These are phyloP conservation scores for Lottia scabra DNA, from an alignment of 2,888 invertebrate genomes.

Conservation along the genomic window DNA sequence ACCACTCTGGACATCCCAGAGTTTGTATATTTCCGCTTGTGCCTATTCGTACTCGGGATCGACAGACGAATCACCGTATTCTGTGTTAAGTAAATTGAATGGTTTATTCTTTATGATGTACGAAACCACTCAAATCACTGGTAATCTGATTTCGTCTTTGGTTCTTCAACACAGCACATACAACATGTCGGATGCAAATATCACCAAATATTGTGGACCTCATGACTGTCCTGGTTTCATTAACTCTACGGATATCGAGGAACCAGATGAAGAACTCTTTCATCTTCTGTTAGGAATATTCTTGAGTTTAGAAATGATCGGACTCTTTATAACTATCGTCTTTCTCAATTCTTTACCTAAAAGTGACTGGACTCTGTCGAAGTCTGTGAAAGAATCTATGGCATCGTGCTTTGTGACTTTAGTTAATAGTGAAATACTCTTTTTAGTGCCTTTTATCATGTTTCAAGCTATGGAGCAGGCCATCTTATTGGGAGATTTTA, in stretches of 20 bases:
- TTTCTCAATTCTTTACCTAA: slow-evolving; percentile 45
- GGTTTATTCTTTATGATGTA: slow-evolving; percentile 60
- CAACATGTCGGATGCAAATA: slow-evolving; percentile 25
- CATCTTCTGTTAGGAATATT: slow-evolving; percentile 56
- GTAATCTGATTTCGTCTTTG: slow-evolving; percentile 59
- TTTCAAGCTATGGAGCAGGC: slow-evolving; percentile 62
- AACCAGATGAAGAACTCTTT: slow-evolving; percentile 44
- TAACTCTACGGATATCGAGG: slow-evolving; percentile 35
- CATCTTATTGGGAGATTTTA: slow-evolving; percentile 59
- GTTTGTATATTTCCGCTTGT: slow-evolving; percentile 57
- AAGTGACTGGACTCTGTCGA: slow-evolving; percentile 30
- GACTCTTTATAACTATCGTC: slow-evolving; percentile 43
- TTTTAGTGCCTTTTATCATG: slow-evolving; percentile 60
- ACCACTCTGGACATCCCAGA: slow-evolving; percentile 62
- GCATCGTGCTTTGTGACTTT: slow-evolving; percentile 42
- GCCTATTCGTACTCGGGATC: slow-evolving; percentile 52
- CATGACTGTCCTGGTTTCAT: slow-evolving; percentile 30
- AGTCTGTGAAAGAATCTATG: slow-evolving; percentile 30
- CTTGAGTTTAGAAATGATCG: slow-evolving; percentile 50
- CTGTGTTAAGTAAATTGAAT: slow-evolving; percentile 55
- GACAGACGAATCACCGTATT: slow-evolving; percentile 41
- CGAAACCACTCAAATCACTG: slow-evolving; percentile 60
- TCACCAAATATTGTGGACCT: slow-evolving; percentile 27
- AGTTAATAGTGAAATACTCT: slow-evolving; percentile 42
- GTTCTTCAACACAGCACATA: slow-evolving; percentile 48